Conservation (phyloP, 2,888 invertebrate species). For the Pseudanteris insignis region DNA sequence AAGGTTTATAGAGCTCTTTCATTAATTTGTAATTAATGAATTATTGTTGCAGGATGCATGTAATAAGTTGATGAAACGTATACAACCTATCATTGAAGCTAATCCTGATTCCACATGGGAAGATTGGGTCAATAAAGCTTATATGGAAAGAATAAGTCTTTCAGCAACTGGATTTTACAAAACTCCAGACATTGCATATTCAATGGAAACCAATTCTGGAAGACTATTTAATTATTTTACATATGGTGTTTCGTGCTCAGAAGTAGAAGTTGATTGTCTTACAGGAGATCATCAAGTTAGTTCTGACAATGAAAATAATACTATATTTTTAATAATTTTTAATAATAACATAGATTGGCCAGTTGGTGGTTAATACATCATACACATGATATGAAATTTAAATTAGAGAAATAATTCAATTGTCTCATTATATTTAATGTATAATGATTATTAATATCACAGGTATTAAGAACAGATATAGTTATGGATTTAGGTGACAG, state of each 20-base stretch:
- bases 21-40: neutral
- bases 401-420: neutral
- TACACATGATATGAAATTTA: neutral
- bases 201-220: constrained; percentile 77
- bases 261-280: constrained; percentile 92
- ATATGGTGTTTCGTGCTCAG: constrained; percentile 85
- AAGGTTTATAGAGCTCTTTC: neutral
- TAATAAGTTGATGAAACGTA: constrained; percentile 74
- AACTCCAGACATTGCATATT: constrained; percentile 78
- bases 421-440: too few species aligned
- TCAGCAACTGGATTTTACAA: constrained; percentile 86
- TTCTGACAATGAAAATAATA: too few species aligned
- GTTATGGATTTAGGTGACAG: constrained; percentile 97
- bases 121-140: constrained; percentile 82
- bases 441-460: too few species aligned
- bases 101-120: constrained; percentile 86
- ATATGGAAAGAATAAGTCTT: constrained; percentile 79
- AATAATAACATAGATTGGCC: too few species aligned
- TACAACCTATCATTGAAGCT: constrained; percentile 78
- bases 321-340: too few species aligned
- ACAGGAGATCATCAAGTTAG: constrained; percentile 93
- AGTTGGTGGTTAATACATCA: neutral
- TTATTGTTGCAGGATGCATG: constrained; percentile 83
- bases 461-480: constrained; percentile 87
- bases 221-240: constrained; percentile 85